Evolutionary conservation across 2,113 vertebrate species (phyloP), one percentile per base, ranked within the genome.

Genomic region (Plestiodon gilberti): DNA sequence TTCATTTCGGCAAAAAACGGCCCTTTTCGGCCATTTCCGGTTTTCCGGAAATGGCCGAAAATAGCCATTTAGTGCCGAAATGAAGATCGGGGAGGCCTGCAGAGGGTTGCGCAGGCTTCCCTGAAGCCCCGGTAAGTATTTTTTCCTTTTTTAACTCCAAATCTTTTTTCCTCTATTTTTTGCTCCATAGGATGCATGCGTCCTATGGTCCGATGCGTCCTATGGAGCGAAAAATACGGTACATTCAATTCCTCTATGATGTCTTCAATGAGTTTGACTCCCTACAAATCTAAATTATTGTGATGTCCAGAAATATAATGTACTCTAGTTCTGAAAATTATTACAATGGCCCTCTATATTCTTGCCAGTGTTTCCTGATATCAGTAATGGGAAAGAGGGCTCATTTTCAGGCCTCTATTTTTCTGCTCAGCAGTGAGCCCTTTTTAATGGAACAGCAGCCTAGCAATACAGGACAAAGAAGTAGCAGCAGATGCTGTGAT

Each of bases 401-500:
- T 57, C 85, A 73, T 84, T 89, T 87, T 88, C 82, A 40, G 62
- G 43, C 13, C 5, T 40, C 59, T 83, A 22, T 81, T 89, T 87
- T 84, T 18, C 67, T 33, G 80, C 59, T 83, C 89, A 82, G 91
- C 85, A 88, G 81, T 77, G 89, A 90, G 87, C 10, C 67, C 89
- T 93, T 6, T 55, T 33, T 57, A 22, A 78, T 20, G n/a, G 93
- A 93, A 88, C 82, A 91, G 84, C 89, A 91, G 89, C 91, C 91
- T 87, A 89, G 87, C 88, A 91, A 89, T 62, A 73, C 75, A 74
- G 87, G 84, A 89, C 87, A 91, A 86, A 91, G 84, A 89, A 8
- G 86, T 79, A 91, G 92, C 86, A 93, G 90, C 88, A 90, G 89
- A 85, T 92, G 91, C 88, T 91, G 25, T 22, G 87, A 91, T 89